Percentiles rank a stretch among this genome's conserved stretches.
These are phyloP conservation scores for Vombatus ursinus DNA, from an alignment of 2,113 vertebrate genomes.

Conservation along the genomic window DNA sequence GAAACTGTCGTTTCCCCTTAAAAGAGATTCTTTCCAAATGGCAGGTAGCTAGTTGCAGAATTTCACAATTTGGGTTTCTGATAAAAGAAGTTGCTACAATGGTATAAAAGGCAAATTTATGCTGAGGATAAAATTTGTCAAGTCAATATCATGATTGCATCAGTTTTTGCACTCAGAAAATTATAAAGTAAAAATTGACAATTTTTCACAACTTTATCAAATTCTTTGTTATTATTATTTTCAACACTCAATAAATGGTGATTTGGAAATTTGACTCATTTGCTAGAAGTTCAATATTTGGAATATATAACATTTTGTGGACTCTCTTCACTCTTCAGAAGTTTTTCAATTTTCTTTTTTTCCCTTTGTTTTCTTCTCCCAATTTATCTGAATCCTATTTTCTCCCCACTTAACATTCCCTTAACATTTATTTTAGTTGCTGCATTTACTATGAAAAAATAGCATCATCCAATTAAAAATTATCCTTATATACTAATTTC, in stretches of 20 bases:
- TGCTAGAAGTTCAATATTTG: not conserved
- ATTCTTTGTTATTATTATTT: not conserved
- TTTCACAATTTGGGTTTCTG: conserved; percentile 19
- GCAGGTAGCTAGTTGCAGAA: conserved; percentile 29
- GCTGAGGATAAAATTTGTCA: not conserved
- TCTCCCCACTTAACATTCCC: not conserved
- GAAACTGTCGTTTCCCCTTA: conserved; percentile 5
- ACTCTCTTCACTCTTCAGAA: not conserved
- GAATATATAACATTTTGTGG: not conserved
- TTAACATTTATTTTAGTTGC: not conserved
- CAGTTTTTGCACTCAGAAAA: not conserved
- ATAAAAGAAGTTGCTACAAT: not conserved
- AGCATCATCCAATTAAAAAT: not conserved
- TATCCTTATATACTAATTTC: not conserved
- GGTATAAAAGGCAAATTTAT: not conserved
- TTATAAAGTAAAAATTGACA: not conserved
- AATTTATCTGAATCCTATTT: not conserved
- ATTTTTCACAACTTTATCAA: not conserved
- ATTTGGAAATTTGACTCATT: conserved; percentile 17
- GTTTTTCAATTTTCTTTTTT: conserved; percentile 18
- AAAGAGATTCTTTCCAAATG: not conserved
- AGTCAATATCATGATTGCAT: conserved; percentile 1
- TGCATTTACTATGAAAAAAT: not conserved
- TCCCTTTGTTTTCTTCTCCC: not conserved
- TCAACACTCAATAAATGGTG: not conserved